phyloP scores from a whole-genome alignment of 1,140 invertebrate species.

The Sesamia nonagrioides region DNA sequence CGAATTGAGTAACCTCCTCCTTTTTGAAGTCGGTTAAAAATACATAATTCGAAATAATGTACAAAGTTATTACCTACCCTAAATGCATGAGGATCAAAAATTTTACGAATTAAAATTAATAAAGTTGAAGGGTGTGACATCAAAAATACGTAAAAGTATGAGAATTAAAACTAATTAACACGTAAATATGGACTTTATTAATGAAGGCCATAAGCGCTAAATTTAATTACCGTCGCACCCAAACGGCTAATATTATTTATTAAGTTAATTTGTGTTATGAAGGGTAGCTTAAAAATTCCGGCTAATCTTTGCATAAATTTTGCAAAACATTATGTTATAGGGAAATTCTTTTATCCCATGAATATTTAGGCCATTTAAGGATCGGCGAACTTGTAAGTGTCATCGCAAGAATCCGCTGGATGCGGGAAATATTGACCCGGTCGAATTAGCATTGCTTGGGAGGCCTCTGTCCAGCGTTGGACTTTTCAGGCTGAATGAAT shows the following conservation, averaged over 20 bases:
- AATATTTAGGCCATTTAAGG: no score
- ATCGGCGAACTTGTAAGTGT: no score
- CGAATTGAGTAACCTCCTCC: no score
- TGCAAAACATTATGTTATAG: background rate
- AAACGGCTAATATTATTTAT: conserved; percentile 62
- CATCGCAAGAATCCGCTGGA: no score
- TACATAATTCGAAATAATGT: background rate
- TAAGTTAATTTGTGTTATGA: conserved; percentile 74
- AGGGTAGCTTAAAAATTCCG: conserved; percentile 59
- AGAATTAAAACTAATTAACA: conserved; percentile 16
- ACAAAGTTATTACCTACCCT: background rate
- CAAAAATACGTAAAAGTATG: conserved; percentile 25
- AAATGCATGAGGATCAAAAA: conserved; percentile 15
- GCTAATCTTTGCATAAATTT: conserved; percentile 43
- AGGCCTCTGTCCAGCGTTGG: no score
- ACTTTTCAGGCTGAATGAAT: no score
- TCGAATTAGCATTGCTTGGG: no score
- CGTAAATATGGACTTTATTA: conserved; percentile 46
- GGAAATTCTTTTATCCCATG: background rate
- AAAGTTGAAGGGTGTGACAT: conserved; percentile 18
- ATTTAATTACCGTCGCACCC: conserved; percentile 54
- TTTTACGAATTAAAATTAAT: conserved; percentile 39
- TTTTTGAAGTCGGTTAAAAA: background rate
- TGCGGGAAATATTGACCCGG: no score
- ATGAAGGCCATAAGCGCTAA: conserved; percentile 34